A percentile compares a stretch with the other conserved stretches of the same genome.
Conservation (phyloP, 2,113 vertebrate genomes). For the Thermophis baileyi region DNA sequence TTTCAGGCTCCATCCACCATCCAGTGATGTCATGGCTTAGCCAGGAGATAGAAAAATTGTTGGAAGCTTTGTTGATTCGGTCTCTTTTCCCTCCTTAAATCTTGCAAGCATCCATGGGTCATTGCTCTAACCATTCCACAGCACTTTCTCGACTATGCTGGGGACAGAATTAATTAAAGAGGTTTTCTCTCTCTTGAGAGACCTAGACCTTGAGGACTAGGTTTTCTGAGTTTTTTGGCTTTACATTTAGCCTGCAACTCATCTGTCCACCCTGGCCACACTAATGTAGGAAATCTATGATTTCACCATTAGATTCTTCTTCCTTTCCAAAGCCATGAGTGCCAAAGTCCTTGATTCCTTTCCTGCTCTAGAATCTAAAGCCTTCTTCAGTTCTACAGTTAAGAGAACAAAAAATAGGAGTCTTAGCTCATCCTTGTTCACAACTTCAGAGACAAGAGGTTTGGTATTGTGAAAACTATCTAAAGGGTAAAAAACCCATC, state of each 20-base stretch:
- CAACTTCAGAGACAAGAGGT: neutral
- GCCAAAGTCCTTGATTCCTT: neutral
- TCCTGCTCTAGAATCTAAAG: neutral
- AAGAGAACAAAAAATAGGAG: neutral
- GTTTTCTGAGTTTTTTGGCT: neutral
- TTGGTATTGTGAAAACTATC: neutral
- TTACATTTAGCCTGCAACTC: neutral
- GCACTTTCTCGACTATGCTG: neutral
- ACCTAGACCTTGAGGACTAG: neutral
- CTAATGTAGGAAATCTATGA: neutral
- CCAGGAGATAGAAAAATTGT: neutral
- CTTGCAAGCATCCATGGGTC: neutral
- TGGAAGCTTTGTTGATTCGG: constrained; percentile 1
- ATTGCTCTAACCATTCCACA: neutral
- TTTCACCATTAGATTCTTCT: neutral
- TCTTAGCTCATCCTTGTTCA: neutral
- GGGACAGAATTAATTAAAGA: neutral
- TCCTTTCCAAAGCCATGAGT: neutral
- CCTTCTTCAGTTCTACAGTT: neutral
- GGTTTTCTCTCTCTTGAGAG: neutral
- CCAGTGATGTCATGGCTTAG: neutral
- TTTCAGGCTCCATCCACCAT: neutral
- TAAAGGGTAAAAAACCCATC: neutral
- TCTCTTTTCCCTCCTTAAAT: neutral
- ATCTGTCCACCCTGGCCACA: neutral